Conservation (phyloP, 2,888 invertebrate genomes). For the Quadroppia sp. region DNA sequence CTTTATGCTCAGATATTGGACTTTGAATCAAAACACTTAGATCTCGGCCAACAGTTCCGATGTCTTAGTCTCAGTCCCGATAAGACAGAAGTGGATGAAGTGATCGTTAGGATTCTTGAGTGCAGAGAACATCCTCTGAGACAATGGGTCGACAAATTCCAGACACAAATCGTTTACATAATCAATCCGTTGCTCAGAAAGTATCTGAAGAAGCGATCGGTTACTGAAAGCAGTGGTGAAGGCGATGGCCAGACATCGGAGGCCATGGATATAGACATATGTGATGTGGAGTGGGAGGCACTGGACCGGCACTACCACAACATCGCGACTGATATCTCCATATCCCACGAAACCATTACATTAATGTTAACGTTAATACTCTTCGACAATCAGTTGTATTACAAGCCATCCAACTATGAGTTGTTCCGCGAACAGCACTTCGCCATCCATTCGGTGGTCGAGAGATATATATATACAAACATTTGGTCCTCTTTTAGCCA, state of each 20-base stretch:
- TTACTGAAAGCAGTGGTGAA: background rate
- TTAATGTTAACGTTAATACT: slow-evolving; percentile 3
- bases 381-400: slow-evolving; percentile 20
- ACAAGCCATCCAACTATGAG: slow-evolving; percentile 6
- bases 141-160: slow-evolving; percentile 10
- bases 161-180: slow-evolving; percentile 1
- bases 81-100: background rate
- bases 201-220: slow-evolving; percentile 2
- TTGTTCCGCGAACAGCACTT: background rate
- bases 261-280: background rate
- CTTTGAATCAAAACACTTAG: background rate
- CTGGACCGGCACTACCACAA: background rate
- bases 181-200: slow-evolving; percentile 16
- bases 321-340: background rate
- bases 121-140: background rate
- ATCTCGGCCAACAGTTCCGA: background rate
- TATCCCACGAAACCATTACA: slow-evolving; percentile 22
- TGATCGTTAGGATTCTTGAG: background rate
- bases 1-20: slow-evolving; percentile 29
- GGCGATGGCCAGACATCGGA: background rate
- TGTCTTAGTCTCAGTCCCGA: background rate
- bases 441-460: background rate
- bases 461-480: background rate
- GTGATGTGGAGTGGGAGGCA: slow-evolving; percentile 3
- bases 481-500: background rate